phyloP scores from a whole-genome alignment of 2,888 invertebrate species.

The Ophion costatus region DNA sequence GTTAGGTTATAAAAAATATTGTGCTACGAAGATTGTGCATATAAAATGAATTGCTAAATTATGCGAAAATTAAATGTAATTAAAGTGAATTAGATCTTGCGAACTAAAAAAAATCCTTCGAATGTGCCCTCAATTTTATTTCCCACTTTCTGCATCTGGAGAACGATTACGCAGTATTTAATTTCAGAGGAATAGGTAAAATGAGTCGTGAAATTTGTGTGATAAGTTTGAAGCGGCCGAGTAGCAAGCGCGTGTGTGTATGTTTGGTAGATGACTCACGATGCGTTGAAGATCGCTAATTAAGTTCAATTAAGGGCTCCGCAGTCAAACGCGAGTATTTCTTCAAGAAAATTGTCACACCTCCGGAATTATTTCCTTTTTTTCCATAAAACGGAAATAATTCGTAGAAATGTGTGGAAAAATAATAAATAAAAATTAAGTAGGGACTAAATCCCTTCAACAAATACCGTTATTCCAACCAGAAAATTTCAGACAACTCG shows the following conservation, averaged over 20 bases:
- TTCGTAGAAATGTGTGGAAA: neutral
- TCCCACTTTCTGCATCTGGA: neutral
- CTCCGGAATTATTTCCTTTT: conserved; percentile 26
- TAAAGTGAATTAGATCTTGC: neutral
- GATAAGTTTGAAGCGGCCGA: conserved; percentile 49
- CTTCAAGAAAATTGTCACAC: conserved; percentile 56
- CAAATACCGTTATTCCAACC: neutral
- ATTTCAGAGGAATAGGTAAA: conserved; percentile 46
- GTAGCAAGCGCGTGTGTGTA: conserved; percentile 15
- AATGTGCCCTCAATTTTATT: neutral
- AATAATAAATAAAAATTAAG: neutral
- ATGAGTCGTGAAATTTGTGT: conserved; percentile 48
- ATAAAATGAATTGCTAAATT: neutral
- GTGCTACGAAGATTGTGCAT: neutral
- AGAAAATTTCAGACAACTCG: neutral
- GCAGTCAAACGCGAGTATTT: conserved; percentile 69
- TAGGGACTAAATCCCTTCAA: neutral
- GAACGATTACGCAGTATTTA: conserved; percentile 9
- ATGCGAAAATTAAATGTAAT: neutral
- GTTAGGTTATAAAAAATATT: too few relatives aligned
- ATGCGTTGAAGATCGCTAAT: conserved; percentile 76
- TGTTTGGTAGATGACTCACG: conserved; percentile 70
- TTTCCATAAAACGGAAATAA: neutral
- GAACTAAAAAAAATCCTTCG: neutral
- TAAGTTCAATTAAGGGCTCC: conserved; percentile 78